Evolutionary conservation across 2,888 invertebrate genomes (phyloP).

Genomic region (Nymphalis urticae): DNA sequence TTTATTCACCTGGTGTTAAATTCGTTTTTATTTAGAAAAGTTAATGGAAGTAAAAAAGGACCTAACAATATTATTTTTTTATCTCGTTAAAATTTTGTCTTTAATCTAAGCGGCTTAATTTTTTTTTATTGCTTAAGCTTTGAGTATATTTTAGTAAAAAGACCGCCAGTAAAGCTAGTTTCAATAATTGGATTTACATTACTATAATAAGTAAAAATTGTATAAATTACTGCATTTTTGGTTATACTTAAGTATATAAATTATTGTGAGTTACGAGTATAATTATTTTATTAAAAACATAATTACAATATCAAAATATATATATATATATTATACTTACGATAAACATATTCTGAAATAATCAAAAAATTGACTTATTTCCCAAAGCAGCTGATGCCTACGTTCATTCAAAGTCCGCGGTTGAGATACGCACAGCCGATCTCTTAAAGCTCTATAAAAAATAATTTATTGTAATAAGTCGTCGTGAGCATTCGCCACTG

Average conservation of each 20-base stretch:
- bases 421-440: conserved; percentile 64
- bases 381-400: conserved; percentile 57
- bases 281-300: too few species aligned
- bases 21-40: conserved; percentile 48
- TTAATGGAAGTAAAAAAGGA: conserved; percentile 42
- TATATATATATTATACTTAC: background rate
- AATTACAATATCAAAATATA: background rate
- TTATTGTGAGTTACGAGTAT: too few species aligned
- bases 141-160: background rate
- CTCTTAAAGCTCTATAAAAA: conserved; percentile 75
- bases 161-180: background rate
- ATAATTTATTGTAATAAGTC: conserved; percentile 80
- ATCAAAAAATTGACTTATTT: background rate
- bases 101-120: background rate
- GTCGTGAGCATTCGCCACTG: conserved; percentile 78
- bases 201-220: too few species aligned
- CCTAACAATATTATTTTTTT: conserved; percentile 34
- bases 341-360: background rate
- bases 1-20: conserved; percentile 62
- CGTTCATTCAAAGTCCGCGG: conserved; percentile 69
- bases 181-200: background rate
- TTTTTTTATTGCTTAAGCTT: background rate
- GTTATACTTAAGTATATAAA: too few species aligned
- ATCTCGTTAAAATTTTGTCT: conserved; percentile 30
- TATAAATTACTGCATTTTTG: too few species aligned